These are phyloP conservation scores for Otolemur crassicaudatus DNA, from an alignment of 2,797 vertebrate genomes.

Conservation along the genomic window DNA sequence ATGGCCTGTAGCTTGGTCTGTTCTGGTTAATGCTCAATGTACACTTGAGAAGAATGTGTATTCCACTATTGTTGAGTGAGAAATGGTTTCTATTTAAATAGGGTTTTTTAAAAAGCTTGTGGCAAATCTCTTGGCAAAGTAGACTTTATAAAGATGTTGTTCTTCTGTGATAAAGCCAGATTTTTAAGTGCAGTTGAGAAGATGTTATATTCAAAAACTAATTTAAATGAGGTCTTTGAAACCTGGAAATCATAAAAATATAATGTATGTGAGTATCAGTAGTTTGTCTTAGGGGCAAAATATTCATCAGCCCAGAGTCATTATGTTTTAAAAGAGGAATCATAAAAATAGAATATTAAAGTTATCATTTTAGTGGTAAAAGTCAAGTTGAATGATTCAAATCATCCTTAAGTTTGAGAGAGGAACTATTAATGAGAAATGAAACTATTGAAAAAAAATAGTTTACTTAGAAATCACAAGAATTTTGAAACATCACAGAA, in stretches of 20 bases:
- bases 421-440: neutral
- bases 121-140: neutral
- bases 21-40: neutral
- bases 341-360: neutral
- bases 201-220: neutral
- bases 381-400: neutral
- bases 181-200: neutral
- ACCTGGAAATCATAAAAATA: neutral
- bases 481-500: too few species aligned
- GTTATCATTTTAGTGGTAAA: neutral
- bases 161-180: neutral
- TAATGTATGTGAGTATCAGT: neutral
- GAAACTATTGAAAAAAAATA: neutral
- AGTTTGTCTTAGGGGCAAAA: too few species aligned
- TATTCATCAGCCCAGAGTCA: neutral
- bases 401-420: neutral
- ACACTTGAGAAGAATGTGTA: neutral
- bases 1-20: neutral
- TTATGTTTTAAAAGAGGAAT: neutral
- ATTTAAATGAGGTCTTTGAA: neutral
- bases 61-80: neutral
- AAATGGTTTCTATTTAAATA: neutral
- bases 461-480: neutral
- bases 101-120: neutral
- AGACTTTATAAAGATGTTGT: neutral